phyloP scores from a whole-genome alignment of 2,113 vertebrate species.

The Lipophrys pholis region DNA sequence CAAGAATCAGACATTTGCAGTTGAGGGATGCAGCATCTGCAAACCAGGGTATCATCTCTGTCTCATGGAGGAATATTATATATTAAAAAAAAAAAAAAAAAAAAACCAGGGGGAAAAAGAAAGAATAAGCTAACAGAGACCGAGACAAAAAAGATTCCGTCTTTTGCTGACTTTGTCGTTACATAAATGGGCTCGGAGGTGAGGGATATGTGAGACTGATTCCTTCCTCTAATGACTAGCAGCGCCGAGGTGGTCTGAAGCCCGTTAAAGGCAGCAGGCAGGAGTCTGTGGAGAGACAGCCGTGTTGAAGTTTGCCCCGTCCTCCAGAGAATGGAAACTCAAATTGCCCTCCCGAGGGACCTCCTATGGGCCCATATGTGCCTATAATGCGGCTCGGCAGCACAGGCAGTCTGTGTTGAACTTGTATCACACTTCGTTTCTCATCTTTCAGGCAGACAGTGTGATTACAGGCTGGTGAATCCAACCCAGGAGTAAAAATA shows the following conservation, averaged over 20 bases:
- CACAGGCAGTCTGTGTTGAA: constrained; percentile 45
- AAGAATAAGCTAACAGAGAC: background rate
- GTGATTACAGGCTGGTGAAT: constrained; percentile 36
- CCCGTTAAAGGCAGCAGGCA: constrained; percentile 11
- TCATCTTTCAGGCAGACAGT: constrained; percentile 22
- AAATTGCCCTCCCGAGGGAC: constrained; percentile 38
- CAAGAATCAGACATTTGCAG: constrained; percentile 58
- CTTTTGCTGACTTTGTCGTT: constrained; percentile 28
- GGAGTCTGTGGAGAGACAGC: constrained; percentile 34
- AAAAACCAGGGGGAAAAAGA: constrained; percentile 9
- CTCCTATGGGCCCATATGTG: constrained; percentile 45
- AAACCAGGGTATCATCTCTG: constrained; percentile 37
- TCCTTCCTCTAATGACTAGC: constrained; percentile 42
- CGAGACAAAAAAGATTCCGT: constrained; percentile 11
- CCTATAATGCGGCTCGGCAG: constrained; percentile 22
- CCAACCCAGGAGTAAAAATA: constrained; percentile 41
- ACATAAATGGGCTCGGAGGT: constrained; percentile 4
- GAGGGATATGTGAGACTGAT: constrained; percentile 7
- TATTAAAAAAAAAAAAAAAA: constrained; percentile 12
- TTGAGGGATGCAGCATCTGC: constrained; percentile 32
- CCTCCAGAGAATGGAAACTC: constrained; percentile 51
- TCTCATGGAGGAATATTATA: constrained; percentile 22
- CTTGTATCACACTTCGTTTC: constrained; percentile 45
- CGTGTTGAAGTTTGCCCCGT: constrained; percentile 36
- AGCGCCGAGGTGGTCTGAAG: constrained; percentile 31